Evolutionary conservation across 2,888 invertebrate species (phyloP), one percentile per base, ranked within the genome.

Genomic region (Brachylomia viminalis): DNA sequence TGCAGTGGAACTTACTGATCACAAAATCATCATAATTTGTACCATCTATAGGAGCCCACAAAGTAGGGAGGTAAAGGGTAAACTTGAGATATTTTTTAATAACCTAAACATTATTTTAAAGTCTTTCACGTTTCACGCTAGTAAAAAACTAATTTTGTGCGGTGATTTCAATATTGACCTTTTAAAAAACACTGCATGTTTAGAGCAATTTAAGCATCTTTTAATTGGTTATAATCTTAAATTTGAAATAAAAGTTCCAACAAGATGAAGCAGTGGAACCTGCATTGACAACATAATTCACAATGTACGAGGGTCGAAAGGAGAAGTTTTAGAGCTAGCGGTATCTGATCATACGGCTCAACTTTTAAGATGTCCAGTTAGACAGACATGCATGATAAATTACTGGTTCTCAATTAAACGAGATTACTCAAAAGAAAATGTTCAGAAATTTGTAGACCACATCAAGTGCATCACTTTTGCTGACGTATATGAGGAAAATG

Each of bases 401-500:
- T 33, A 66, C 30, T 66, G 49, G 30, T 66, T 49, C 23, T n/a
- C 65, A 20, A 66, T 33, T 30, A 68, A 52, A 54, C 54, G 42
- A 68, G 68, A 68, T 54, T 68, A 54, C 67, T 68, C 67, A 11
- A 54, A 38, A 54, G 54, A 68, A 38, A 68, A 54, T 38, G 23
- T 68, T 54, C n/a, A 38, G 10, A 65, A 47, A 65, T 65, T 65
- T 30, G 23, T 33, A n/a, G 38, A 54, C 10, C 4, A 27, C 47
- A 49, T 54, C 49, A 42, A 54, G 17, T 6, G 17, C 7, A 68
- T 68, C n/a, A 68, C 33, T 33, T 68, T 68, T 68, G 15, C 42
- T 54, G 68, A 56, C 42, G 27, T 56, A 45, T 30, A 69, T 15
- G 42, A 66, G 66, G 65, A 65, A 65, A 20, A 20, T 2, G 11